A percentile compares a stretch with the other conserved stretches of the same genome.
phyloP scores from a whole-genome alignment of 2,888 invertebrate genomes.

The Sphaerophoria taeniata region DNA sequence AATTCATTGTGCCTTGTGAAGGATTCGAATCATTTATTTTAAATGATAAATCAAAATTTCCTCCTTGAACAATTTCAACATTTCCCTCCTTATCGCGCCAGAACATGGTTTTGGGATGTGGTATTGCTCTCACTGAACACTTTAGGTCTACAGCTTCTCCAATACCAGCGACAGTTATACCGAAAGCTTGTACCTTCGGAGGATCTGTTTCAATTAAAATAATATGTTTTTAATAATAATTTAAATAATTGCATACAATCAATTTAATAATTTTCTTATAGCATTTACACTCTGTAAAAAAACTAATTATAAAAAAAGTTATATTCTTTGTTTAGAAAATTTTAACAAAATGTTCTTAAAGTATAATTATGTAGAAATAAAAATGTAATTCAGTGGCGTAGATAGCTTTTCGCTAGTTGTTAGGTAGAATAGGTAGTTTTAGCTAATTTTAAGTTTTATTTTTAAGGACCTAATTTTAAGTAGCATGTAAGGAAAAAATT shows the following conservation, averaged over 20 bases:
- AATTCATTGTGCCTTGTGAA: slow-evolving; percentile 88
- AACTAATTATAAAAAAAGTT: no score
- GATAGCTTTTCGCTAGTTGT: no score
- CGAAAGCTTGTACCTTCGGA: slow-evolving; percentile 90
- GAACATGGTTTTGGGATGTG: slow-evolving; percentile 91
- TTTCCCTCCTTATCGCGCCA: slow-evolving; percentile 91
- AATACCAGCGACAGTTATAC: slow-evolving; percentile 89
- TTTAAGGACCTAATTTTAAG: no score
- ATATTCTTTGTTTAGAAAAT: no score
- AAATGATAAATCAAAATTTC: slow-evolving; percentile 88
- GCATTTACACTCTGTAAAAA: no score
- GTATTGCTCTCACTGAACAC: slow-evolving; percentile 90
- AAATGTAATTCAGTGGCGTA: no score
- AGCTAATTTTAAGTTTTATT: no score
- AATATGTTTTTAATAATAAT: not conserved
- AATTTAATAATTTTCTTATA: no score
- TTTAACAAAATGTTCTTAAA: no score
- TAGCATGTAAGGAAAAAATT: no score
- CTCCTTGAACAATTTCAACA: slow-evolving; percentile 90
- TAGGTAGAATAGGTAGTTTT: no score
- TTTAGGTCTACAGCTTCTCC: slow-evolving; percentile 91
- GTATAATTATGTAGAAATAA: no score
- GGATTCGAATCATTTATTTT: slow-evolving; percentile 86
- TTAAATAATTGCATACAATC: not conserved
- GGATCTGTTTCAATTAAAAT: slow-evolving; percentile 84